Conservation (phyloP, 2,888 invertebrate genomes). For the Eupsilia transversa region DNA sequence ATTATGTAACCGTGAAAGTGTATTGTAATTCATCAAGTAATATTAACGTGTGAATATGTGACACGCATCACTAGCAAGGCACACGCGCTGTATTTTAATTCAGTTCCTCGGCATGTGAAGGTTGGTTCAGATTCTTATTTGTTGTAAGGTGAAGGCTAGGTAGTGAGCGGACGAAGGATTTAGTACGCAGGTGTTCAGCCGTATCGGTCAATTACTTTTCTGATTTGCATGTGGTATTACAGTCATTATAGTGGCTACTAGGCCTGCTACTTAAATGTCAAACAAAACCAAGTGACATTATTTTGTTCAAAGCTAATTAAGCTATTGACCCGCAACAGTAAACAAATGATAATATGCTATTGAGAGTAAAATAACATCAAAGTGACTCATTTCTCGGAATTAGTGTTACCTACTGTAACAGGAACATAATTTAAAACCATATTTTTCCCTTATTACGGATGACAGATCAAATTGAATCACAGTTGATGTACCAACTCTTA, state of each 20-base stretch:
- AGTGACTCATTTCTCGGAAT: constrained; percentile 30
- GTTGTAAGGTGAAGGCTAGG: constrained; percentile 56
- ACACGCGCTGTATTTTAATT: constrained; percentile 74
- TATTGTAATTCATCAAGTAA: constrained; percentile 86
- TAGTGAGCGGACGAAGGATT: constrained; percentile 51
- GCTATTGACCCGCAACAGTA: background rate
- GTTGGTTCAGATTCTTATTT: constrained; percentile 50
- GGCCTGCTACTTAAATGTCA: background rate
- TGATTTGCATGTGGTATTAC: constrained; percentile 33
- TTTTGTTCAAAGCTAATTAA: no score
- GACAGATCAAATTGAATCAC: constrained; percentile 20
- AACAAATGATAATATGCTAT: background rate
- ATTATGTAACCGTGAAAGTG: constrained; percentile 87
- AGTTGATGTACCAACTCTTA: background rate
- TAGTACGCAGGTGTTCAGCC: constrained; percentile 50
- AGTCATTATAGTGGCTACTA: background rate
- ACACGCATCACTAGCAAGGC: constrained; percentile 74
- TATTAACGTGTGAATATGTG: constrained; percentile 78
- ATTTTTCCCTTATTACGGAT: constrained; percentile 17
- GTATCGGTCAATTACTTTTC: constrained; percentile 29
- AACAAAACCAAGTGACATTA: background rate
- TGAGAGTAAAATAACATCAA: background rate
- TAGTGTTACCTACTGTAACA: background rate
- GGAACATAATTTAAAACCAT: constrained; percentile 18
- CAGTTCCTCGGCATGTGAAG: constrained; percentile 53